Evolutionary conservation across 2,888 invertebrate species (phyloP).

Genomic region (Amphiduros pacificus): DNA sequence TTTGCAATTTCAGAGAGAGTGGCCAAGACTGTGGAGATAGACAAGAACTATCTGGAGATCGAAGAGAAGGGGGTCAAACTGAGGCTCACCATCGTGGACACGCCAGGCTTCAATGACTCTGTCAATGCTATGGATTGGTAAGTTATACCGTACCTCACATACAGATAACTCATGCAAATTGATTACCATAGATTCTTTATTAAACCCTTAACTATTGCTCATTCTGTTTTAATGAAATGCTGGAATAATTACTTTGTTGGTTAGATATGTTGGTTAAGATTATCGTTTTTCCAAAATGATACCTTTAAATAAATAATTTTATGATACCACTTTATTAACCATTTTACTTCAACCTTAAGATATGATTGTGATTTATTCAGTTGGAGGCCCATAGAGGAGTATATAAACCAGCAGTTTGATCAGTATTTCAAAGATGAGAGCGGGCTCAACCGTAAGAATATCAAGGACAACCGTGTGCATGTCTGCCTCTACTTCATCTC

Average conservation of each 20-base stretch:
- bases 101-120: constrained; percentile 59
- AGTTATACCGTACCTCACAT: too few relatives aligned
- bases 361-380: constrained; percentile 66
- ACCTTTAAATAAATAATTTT: too few relatives aligned
- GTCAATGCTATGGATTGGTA: constrained; percentile 56
- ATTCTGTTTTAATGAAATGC: too few relatives aligned
- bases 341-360: too few relatives aligned
- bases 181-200: too few relatives aligned
- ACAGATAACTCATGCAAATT: too few relatives aligned
- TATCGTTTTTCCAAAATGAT: too few relatives aligned
- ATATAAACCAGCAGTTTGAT: constrained; percentile 92
- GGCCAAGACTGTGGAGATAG: constrained; percentile 88
- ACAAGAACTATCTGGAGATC: constrained; percentile 78
- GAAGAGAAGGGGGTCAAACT: constrained; percentile 60
- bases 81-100: constrained; percentile 56
- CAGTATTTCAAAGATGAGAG: constrained; percentile 75
- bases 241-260: too few relatives aligned
- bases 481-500: constrained; percentile 69
- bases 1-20: constrained; percentile 66
- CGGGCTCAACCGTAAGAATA: constrained; percentile 92
- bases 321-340: too few relatives aligned
- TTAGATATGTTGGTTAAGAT: too few relatives aligned
- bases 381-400: constrained; percentile 90
- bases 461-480: constrained; percentile 95
- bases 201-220: too few relatives aligned